phyloP scores from a whole-genome alignment of 2,113 vertebrate species.

The Suncus etruscus region DNA sequence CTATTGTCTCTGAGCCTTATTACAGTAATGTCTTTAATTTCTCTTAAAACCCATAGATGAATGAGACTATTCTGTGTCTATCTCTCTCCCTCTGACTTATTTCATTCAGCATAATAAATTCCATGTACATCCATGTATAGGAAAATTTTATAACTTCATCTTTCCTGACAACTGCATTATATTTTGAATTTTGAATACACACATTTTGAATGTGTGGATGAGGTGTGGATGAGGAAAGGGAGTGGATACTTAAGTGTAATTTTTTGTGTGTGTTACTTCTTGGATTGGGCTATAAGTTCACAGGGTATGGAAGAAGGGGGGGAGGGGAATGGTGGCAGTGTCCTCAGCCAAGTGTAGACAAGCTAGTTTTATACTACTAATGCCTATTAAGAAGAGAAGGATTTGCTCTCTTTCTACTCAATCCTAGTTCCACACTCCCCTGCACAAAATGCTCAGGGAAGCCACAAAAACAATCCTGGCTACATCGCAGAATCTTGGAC shows the following conservation, averaged over 20 bases:
- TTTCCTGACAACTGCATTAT: no score
- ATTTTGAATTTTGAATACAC: no score
- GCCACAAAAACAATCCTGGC: not conserved
- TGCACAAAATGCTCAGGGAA: not conserved
- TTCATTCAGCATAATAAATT: no score
- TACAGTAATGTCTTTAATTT: no score
- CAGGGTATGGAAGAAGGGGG: not conserved
- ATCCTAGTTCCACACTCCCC: not conserved
- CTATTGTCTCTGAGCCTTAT: no score
- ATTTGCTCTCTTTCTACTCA: not conserved
- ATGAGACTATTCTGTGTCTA: no score
- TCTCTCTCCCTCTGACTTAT: no score
- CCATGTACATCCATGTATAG: no score
- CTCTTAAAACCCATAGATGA: no score
- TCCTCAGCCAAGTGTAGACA: constrained; percentile 14
- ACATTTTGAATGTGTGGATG: constrained; percentile 1
- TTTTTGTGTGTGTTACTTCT: not conserved
- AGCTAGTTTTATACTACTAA: not conserved
- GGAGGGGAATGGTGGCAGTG: not conserved
- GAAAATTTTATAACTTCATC: no score
- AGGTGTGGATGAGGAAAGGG: not conserved
- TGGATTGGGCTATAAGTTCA: not conserved
- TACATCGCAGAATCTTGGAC: not conserved
- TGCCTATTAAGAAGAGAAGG: not conserved
- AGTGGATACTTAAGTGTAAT: constrained; percentile 8